These are phyloP conservation scores for Alcedo quadribrachys DNA, from an alignment of 2,797 vertebrate species.

Conservation along the genomic window DNA sequence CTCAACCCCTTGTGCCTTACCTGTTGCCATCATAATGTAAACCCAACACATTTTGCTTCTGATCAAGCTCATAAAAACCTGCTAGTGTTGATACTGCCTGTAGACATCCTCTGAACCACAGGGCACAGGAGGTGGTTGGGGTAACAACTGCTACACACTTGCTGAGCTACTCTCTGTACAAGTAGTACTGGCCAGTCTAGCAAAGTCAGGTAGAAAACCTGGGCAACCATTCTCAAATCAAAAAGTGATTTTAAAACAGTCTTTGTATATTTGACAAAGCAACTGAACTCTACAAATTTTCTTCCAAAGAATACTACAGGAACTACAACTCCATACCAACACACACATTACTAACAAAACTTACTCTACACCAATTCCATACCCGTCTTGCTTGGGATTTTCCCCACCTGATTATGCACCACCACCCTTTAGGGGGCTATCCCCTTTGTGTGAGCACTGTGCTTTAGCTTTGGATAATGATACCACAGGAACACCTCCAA, in stretches of 20 bases:
- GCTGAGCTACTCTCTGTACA: background rate
- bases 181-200: background rate
- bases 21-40: background rate
- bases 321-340: background rate
- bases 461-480: background rate
- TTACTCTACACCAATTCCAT: background rate
- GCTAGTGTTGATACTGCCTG: too few species aligned
- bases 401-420: background rate
- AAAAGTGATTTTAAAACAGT: background rate
- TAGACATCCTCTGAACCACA: background rate
- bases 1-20: background rate
- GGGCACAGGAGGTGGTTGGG: background rate
- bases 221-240: background rate
- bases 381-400: background rate
- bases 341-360: background rate
- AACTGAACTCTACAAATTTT: background rate
- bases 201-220: background rate
- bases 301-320: background rate
- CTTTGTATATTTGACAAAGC: background rate
- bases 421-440: accelerated
- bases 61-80: background rate
- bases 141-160: background rate
- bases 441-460: accelerated
- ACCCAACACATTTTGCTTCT: background rate
- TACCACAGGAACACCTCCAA: background rate